Conservation (phyloP, 2,113 vertebrate genomes). For the Oreochromis aureus region DNA sequence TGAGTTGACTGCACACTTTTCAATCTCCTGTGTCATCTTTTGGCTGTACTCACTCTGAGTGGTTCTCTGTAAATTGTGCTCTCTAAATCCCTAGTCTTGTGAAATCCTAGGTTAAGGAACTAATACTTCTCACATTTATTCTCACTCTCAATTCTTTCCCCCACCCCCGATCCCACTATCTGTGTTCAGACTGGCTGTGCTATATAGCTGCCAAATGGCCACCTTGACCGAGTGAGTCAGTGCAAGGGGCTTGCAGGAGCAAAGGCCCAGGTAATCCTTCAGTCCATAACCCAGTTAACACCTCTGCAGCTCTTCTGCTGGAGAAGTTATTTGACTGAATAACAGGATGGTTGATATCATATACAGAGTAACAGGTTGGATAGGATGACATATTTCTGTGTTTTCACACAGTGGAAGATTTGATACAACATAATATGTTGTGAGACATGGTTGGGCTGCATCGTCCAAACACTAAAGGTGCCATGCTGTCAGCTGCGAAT, state of each 20-base stretch:
- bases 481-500: neutral
- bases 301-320: neutral
- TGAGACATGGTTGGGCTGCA: neutral
- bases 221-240: slow-evolving; percentile 23
- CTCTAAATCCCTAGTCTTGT: slow-evolving; percentile 9
- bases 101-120: neutral
- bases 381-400: neutral
- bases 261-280: slow-evolving; percentile 34
- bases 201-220: slow-evolving; percentile 22
- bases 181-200: neutral
- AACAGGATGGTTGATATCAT: neutral
- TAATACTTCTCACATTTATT: neutral
- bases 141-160: neutral
- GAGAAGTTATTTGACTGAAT: neutral
- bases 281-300: slow-evolving; percentile 41
- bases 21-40: slow-evolving; percentile 25
- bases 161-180: neutral
- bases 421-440: neutral
- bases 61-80: neutral
- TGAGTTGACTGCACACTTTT: slow-evolving; percentile 6
- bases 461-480: neutral
- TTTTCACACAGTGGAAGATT: neutral
- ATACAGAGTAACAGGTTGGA: neutral
- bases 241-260: slow-evolving; percentile 10
- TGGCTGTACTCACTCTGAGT: neutral